These are phyloP conservation scores for Malacoraja senta DNA, from an alignment of 2,797 vertebrate genomes.

Conservation along the genomic window DNA sequence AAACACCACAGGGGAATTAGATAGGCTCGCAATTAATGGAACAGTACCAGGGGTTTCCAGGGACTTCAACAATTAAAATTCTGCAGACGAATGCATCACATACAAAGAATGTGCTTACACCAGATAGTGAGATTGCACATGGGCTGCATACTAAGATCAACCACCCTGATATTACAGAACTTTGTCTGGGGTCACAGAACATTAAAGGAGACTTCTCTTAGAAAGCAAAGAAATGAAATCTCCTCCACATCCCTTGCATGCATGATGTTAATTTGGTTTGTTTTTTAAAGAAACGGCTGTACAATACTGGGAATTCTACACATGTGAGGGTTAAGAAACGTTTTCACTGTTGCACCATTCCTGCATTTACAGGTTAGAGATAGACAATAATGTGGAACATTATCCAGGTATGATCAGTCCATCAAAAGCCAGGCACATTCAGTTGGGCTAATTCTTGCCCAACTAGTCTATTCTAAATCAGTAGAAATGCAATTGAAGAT, in stretches of 20 bases:
- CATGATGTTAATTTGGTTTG: not conserved
- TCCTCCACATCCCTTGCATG: not conserved
- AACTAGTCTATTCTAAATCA: too few species aligned
- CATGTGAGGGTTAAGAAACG: not conserved
- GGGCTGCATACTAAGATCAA: constrained; percentile 16
- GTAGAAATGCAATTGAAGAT: too few species aligned
- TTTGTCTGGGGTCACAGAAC: not conserved
- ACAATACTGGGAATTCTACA: not conserved
- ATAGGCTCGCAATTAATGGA: constrained; percentile 22
- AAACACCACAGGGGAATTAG: constrained; percentile 10
- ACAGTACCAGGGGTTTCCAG: constrained; percentile 3
- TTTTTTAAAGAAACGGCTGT: not conserved
- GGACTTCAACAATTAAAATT: constrained; percentile 32
- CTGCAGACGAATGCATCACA: constrained; percentile 35
- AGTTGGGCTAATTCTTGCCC: too few species aligned
- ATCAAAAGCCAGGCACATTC: too few species aligned
- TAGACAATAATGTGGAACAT: too few species aligned
- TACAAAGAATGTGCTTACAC: constrained; percentile 33
- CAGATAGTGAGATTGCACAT: constrained; percentile 28
- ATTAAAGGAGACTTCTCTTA: constrained; percentile 11
- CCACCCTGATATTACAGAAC: not conserved
- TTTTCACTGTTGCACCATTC: not conserved
- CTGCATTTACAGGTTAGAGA: not conserved
- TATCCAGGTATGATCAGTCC: too few species aligned
- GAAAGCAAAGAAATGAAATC: not conserved